Percentiles rank a stretch among this genome's conserved stretches.
phyloP scores from a whole-genome alignment of 1,140 invertebrate species.

The Belonocnema kinseyi region DNA sequence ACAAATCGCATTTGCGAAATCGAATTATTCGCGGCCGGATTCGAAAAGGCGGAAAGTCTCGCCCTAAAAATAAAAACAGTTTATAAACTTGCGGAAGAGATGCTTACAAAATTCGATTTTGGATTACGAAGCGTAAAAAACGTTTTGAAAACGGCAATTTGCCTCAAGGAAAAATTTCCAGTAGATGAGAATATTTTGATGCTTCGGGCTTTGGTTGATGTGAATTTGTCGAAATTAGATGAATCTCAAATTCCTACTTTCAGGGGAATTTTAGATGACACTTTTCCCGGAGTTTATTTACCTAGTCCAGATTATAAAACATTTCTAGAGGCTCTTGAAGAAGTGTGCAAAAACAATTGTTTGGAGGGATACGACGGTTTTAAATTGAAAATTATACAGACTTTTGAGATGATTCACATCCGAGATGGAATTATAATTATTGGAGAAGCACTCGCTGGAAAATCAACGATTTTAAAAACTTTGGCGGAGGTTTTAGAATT shows the following conservation, averaged over 20 bases:
- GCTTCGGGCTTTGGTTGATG: constrained; percentile 80
- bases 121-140: constrained; percentile 75
- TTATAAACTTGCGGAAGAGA: constrained; percentile 80
- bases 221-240: constrained; percentile 82
- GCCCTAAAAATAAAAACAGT: constrained; percentile 79
- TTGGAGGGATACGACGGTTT: constrained; percentile 77
- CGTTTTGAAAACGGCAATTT: constrained; percentile 73
- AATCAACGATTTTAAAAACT: constrained; percentile 73
- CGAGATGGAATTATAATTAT: constrained; percentile 76
- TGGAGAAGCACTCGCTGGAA: constrained; percentile 78
- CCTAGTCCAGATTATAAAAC: constrained; percentile 75
- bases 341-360: constrained; percentile 71
- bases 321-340: constrained; percentile 64
- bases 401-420: constrained; percentile 83
- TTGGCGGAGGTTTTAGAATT: constrained; percentile 76
- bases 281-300: constrained; percentile 79
- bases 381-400: constrained; percentile 79
- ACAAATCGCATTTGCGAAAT: constrained; percentile 81
- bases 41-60: constrained; percentile 77
- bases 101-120: constrained; percentile 81
- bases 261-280: constrained; percentile 79
- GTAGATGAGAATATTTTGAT: constrained; percentile 78
- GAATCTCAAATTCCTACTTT: constrained; percentile 80
- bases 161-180: constrained; percentile 78
- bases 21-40: constrained; percentile 81